Evolutionary conservation across 2,888 invertebrate species (phyloP).

Genomic region (Agelastica alni): DNA sequence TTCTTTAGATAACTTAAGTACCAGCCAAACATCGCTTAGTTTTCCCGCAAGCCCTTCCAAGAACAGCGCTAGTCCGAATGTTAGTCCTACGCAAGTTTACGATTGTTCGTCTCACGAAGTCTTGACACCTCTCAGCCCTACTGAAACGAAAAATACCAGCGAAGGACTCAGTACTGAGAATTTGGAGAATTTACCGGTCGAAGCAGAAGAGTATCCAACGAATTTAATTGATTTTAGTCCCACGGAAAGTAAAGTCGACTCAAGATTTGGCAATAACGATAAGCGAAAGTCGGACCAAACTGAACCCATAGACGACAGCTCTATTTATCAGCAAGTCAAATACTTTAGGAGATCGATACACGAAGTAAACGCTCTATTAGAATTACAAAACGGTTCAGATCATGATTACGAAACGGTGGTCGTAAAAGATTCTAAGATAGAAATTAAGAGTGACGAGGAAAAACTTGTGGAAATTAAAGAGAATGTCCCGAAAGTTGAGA

Average conservation of each 20-base stretch:
- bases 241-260: conserved; percentile 25
- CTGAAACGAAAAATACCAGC: conserved; percentile 38
- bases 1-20: conserved; percentile 55
- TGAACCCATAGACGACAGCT: conserved; percentile 53
- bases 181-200: conserved; percentile 22
- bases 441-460: conserved; percentile 10
- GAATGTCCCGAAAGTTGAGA: conserved; percentile 17
- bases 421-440: conserved; percentile 7
- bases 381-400: conserved; percentile 45
- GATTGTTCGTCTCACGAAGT: conserved; percentile 35
- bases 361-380: conserved; percentile 69
- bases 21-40: conserved; percentile 54
- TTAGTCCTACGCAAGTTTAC: conserved; percentile 47
- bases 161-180: conserved; percentile 38
- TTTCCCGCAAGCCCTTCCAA: conserved; percentile 49
- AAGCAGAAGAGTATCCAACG: conserved; percentile 35
- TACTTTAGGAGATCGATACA: conserved; percentile 74
- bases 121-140: conserved; percentile 34
- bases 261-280: conserved; percentile 42
- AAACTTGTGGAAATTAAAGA: conserved; percentile 25
- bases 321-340: conserved; percentile 76
- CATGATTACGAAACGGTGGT: conserved; percentile 27
- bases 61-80: conserved; percentile 50
- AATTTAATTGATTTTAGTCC: conserved; percentile 52
- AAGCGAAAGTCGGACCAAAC: conserved; percentile 52